Evolutionary conservation across 2,797 vertebrate species (phyloP).

Genomic region (Tamandua tetradactyla): DNA sequence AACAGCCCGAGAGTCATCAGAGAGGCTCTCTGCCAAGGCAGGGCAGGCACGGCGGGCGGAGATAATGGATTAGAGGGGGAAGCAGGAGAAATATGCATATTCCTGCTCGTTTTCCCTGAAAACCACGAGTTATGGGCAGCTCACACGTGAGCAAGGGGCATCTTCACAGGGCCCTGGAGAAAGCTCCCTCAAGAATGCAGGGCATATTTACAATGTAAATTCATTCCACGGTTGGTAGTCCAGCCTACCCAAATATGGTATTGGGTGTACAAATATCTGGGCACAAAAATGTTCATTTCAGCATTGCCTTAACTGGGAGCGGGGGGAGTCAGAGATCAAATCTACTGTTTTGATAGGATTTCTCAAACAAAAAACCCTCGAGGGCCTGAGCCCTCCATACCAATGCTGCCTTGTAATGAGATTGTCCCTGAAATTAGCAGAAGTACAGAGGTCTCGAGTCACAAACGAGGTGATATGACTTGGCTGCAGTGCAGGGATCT

Average conservation of each 20-base stretch:
- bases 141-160: neutral
- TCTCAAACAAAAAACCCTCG: neutral
- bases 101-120: slow-evolving; percentile 39
- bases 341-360: neutral
- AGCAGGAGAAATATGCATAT: slow-evolving; percentile 15
- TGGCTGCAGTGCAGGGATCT: neutral
- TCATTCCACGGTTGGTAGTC: neutral
- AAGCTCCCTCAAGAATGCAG: neutral
- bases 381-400: neutral
- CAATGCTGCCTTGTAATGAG: neutral
- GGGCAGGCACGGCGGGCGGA: slow-evolving; percentile 17
- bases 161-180: neutral
- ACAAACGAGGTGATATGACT: neutral
- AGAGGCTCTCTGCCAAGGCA: slow-evolving; percentile 64
- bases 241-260: neutral
- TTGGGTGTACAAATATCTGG: neutral
- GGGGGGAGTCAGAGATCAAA: neutral
- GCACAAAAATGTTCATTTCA: neutral
- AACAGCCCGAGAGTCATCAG: slow-evolving; percentile 73
- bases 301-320: neutral
- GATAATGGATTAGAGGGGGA: slow-evolving; percentile 59
- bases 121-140: neutral
- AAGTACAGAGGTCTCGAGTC: neutral
- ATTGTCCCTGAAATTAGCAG: neutral
- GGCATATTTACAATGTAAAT: neutral